Percentiles rank a stretch among this genome's conserved stretches.
These are phyloP conservation scores for Crossaster papposus DNA, from an alignment of 53 echinoderm and acorn worm species.

Conservation along the genomic window DNA sequence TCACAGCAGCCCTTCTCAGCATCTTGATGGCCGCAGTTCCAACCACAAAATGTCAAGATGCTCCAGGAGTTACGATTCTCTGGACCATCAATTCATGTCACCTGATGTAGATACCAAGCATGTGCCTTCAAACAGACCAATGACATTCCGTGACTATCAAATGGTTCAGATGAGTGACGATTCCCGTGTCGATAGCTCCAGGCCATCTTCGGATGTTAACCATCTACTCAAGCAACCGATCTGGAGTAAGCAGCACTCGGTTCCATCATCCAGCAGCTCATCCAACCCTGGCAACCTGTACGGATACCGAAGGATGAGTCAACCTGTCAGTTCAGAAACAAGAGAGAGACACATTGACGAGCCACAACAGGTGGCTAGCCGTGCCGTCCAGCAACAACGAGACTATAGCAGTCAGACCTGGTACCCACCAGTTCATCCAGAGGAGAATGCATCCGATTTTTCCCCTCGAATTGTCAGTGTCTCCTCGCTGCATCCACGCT, in stretches of 20 bases:
- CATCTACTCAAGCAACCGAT: neutral
- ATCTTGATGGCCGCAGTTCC: neutral
- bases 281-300: neutral
- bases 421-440: neutral
- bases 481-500: constrained; percentile 14
- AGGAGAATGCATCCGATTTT: neutral
- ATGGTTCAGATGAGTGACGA: neutral
- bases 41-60: neutral
- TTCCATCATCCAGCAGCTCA: neutral
- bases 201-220: neutral
- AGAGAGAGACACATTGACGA: neutral
- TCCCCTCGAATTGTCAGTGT: constrained; percentile 12
- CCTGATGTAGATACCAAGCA: neutral
- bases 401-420: neutral
- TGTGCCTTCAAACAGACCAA: neutral
- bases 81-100: neutral
- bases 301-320: neutral
- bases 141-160: neutral
- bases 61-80: neutral
- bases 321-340: neutral
- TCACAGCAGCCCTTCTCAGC: neutral
- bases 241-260: neutral
- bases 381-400: neutral
- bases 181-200: neutral
- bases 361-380: neutral